These are phyloP conservation scores for Etheostoma cragini DNA, from an alignment of 2,113 vertebrate species.

Conservation along the genomic window DNA sequence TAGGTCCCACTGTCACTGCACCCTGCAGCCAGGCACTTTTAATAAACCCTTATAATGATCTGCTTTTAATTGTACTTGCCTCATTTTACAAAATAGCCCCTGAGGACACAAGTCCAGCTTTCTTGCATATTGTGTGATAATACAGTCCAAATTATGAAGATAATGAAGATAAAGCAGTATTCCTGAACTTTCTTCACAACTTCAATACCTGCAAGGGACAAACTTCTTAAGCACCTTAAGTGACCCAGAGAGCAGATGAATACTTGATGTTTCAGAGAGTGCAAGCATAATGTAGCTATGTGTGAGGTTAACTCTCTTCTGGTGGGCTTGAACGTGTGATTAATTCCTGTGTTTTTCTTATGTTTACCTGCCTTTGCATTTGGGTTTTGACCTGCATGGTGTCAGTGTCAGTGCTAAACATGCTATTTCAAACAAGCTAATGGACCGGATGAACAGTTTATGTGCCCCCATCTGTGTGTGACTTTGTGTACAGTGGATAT, in stretches of 20 bases:
- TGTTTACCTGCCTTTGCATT: background rate
- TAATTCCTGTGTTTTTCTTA: background rate
- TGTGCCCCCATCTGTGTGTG: constrained; percentile 25
- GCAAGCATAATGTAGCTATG: background rate
- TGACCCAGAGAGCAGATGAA: background rate
- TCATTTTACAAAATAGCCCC: constrained; percentile 24
- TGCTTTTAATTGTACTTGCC: constrained; percentile 16
- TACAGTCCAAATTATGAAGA: background rate
- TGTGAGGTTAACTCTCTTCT: background rate
- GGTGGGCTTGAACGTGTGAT: background rate
- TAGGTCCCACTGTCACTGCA: background rate
- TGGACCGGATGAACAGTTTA: background rate
- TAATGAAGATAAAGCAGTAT: constrained; percentile 11
- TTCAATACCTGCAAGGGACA: background rate
- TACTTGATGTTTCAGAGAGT: background rate
- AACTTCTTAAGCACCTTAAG: background rate
- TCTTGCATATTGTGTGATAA: constrained; percentile 1
- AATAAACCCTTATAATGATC: constrained; percentile 12
- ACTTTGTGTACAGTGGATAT: background rate
- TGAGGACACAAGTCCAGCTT: background rate
- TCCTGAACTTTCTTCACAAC: background rate
- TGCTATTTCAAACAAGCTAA: background rate
- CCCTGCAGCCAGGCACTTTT: constrained; percentile 12
- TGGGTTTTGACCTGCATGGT: background rate
- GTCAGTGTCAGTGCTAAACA: background rate